Base-by-base conservation (phyloP, 1,140 invertebrate genomes). In the Drosophila ambigua region DNA sequence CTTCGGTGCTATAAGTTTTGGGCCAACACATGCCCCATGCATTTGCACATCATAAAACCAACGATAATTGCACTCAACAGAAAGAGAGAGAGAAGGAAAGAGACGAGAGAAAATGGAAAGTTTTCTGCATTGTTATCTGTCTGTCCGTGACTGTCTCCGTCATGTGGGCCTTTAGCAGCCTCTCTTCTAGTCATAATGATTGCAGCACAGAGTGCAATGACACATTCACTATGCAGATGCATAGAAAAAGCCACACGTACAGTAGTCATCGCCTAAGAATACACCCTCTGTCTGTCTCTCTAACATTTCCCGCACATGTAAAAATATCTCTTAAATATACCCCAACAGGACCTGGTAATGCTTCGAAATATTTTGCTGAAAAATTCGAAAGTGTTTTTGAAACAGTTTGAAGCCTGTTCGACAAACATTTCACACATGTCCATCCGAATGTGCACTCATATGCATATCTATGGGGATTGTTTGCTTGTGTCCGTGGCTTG, bases 141-240 rank as follows among this genome's bases (percentile, higher is more conserved):
- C 45, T 39, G 5, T 51, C 39, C 11, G 45, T 23, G 26, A 39
- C 35, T 35, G 9, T 20, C 7, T 6, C 35, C 9, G 26, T 23
- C 44, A n/a, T 48, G 43, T 49, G 45, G 9, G n/a, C 35, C 35
- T 39, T 11, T 39, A 11, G 35, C 35, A 39, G 35, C 35, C 35
- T 39, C 35, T 28, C 16, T 66, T 55, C 62, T 67, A 67, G 72
- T 72, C 62, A 67, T 67, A 79, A 79, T 72, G 39, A 79, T 79
- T 79, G 76, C 46, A 64, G 50, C 48, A 35, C 57, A 76, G 76
- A 67, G 72, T 76, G 67, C 72, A 79, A 76, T 76, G 76, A 79
- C 35, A 39, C 35, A 20, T 20, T 2, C 20, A 20, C 20, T 20
- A 20, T 20, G 2, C 20, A 20, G 20, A 20, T 20, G 20, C 20